A percentile compares a stretch with the other conserved stretches of the same genome.
phyloP scores from a whole-genome alignment of 2,113 vertebrate species.

The Tragulus kanchil region DNA sequence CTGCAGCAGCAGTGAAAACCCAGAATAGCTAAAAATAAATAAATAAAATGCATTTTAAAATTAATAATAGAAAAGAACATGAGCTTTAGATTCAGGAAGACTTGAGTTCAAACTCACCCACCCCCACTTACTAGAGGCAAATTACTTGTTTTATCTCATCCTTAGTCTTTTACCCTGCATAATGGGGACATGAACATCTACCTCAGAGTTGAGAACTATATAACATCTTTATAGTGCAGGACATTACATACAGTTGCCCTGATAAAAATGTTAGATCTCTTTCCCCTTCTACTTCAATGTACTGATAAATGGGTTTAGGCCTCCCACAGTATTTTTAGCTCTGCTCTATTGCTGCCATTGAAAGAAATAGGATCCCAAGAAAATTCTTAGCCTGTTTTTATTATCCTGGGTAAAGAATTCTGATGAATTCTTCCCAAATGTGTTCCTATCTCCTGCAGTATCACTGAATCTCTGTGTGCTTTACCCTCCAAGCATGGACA shows the following conservation, averaged over 20 bases:
- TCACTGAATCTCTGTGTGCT: background rate
- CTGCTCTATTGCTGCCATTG: background rate
- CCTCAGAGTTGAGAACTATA: background rate
- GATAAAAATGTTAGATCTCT: background rate
- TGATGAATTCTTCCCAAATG: background rate
- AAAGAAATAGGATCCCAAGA: background rate
- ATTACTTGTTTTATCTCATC: background rate
- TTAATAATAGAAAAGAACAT: background rate
- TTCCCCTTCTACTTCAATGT: background rate
- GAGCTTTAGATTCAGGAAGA: background rate
- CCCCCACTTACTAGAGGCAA: background rate
- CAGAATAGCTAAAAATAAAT: no score
- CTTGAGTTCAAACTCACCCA: background rate
- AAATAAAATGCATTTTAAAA: no score
- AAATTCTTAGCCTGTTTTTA: background rate
- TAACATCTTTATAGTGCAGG: background rate
- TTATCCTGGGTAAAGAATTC: background rate
- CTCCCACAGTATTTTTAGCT: background rate
- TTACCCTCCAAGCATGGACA: background rate
- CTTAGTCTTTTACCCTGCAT: background rate
- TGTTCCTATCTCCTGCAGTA: background rate
- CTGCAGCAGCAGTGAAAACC: no score
- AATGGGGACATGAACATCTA: background rate
- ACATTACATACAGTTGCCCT: background rate
- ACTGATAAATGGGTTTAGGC: background rate